phyloP scores from a whole-genome alignment of 1,140 invertebrate species.

The Drosophila parvula region DNA sequence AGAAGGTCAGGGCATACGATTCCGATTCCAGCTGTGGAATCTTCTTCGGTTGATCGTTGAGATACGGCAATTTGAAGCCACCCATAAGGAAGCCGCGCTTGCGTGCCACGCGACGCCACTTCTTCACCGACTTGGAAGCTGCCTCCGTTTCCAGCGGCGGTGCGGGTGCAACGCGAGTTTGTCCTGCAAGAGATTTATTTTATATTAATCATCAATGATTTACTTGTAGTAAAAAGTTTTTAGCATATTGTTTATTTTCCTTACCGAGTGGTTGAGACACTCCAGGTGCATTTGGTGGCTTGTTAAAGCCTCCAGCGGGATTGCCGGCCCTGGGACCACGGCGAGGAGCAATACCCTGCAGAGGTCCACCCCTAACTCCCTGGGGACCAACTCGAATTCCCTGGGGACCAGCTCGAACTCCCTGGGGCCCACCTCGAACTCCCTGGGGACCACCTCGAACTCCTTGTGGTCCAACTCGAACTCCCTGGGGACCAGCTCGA shows the following conservation, averaged over 20 bases:
- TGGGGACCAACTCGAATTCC: neutral
- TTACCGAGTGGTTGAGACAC: conserved; percentile 4
- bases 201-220: no score
- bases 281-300: conserved; percentile 18
- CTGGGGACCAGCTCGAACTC: neutral
- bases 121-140: conserved; percentile 57
- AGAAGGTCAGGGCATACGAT: conserved; percentile 67
- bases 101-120: conserved; percentile 59
- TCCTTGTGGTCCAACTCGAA: neutral
- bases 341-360: neutral
- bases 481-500: neutral
- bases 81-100: conserved; percentile 69
- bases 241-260: neutral
- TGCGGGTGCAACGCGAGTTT: conserved; percentile 43
- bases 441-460: neutral
- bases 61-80: conserved; percentile 55
- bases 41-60: conserved; percentile 49
- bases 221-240: neutral
- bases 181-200: conserved; percentile 21
- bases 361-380: neutral
- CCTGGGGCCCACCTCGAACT: neutral
- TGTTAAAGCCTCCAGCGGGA: neutral
- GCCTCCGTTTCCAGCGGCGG: conserved; percentile 7
- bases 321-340: conserved; percentile 3
- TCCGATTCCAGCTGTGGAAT: conserved; percentile 62